Conservation (phyloP, 1,140 invertebrate genomes). For the Drosophila chauvacae region DNA sequence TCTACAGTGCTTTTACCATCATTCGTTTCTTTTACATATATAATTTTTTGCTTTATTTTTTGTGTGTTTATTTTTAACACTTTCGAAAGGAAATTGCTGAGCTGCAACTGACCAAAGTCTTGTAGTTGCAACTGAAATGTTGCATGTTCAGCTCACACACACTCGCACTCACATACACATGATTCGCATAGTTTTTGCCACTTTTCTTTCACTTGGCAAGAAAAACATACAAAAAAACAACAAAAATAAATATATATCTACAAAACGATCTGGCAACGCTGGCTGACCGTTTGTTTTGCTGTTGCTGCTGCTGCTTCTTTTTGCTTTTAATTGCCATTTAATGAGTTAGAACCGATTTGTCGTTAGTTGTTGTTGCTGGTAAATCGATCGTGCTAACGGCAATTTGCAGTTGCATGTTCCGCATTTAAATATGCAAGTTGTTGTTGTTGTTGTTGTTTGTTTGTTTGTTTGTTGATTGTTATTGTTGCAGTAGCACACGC, state of each 20-base stretch:
- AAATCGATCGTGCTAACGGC: constrained; percentile 54
- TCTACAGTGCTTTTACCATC: constrained; percentile 19
- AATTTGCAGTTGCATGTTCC: constrained; percentile 46
- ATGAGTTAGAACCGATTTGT: constrained; percentile 43
- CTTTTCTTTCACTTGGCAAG: constrained; percentile 51
- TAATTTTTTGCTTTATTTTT: not conserved
- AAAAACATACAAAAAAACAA: constrained; percentile 7
- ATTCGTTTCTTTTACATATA: not conserved
- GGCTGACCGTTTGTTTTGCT: constrained; percentile 27
- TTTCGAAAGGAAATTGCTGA: constrained; percentile 52
- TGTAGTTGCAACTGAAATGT: constrained; percentile 44
- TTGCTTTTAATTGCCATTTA: constrained; percentile 57
- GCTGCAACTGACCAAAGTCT: constrained; percentile 52
- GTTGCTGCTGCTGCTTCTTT: constrained; percentile 7
- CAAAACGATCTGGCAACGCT: constrained; percentile 60
- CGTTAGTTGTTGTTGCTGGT: constrained; percentile 20
- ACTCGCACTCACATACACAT: constrained; percentile 8
- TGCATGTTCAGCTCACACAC: constrained; percentile 56
- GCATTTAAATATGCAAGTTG: constrained; percentile 32
- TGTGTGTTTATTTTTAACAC: constrained; percentile 17
- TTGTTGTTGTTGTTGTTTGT: constrained; percentile 25
- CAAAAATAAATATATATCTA: not conserved
- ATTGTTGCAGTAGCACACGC: constrained; percentile 37
- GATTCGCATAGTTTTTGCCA: constrained; percentile 48
- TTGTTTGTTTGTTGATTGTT: constrained; percentile 7